These are phyloP conservation scores for Crotalus helleri DNA, from an alignment of 2,113 vertebrate species.

Conservation along the genomic window DNA sequence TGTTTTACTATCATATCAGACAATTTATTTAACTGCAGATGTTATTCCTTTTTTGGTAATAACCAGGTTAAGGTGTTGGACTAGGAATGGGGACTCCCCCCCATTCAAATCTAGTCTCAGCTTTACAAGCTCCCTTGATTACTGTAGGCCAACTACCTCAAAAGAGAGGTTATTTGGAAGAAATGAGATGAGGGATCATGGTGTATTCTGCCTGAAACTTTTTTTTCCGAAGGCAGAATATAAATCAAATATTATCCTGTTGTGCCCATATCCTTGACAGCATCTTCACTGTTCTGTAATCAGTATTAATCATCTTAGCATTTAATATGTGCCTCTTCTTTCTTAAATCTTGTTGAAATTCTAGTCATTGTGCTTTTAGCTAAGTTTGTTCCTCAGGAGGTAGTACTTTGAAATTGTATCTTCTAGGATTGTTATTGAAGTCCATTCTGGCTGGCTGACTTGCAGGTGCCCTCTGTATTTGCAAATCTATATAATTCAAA, in stretches of 20 bases:
- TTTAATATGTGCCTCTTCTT: background rate
- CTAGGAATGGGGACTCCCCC: background rate
- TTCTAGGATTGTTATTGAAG: constrained; percentile 38
- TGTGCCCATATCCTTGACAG: background rate
- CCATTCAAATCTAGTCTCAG: background rate
- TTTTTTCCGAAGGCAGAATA: background rate
- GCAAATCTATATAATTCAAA: background rate
- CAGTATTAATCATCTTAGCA: background rate
- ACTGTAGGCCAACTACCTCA: background rate
- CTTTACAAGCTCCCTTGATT: background rate
- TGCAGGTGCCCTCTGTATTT: background rate
- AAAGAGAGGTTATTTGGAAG: background rate
- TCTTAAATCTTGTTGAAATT: constrained; percentile 49
- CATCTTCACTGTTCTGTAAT: background rate
- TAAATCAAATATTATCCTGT: background rate
- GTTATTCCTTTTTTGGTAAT: background rate
- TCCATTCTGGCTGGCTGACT: constrained; percentile 30
- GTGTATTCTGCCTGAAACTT: background rate
- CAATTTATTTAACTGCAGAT: background rate
- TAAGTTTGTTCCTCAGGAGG: constrained; percentile 47
- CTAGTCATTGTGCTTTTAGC: constrained; percentile 13
- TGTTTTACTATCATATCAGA: background rate
- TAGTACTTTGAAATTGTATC: constrained; percentile 44
- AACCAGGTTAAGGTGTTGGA: background rate
- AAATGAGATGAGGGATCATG: background rate